A percentile compares a stretch with the other conserved stretches of the same genome.
Conservation (phyloP, 2,888 invertebrate genomes). For the Pseudococcus jackbeardsleyi region DNA sequence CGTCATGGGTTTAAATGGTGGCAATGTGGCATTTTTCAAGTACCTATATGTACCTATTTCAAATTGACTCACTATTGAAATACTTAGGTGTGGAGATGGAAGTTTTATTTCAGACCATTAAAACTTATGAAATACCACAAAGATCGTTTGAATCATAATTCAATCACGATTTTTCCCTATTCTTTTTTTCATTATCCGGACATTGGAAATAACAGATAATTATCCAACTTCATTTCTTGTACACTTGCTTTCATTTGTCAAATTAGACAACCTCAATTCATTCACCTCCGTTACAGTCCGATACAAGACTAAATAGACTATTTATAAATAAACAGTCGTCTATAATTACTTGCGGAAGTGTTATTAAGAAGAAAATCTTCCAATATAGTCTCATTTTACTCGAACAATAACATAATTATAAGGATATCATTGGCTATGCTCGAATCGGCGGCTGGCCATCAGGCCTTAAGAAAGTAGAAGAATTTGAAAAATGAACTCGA, state of each 20-base stretch:
- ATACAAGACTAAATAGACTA: not conserved
- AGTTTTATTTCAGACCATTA: too few species aligned
- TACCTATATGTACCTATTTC: too few species aligned
- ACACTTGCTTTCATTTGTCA: not conserved
- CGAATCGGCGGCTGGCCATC: not conserved
- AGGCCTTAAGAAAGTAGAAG: not conserved
- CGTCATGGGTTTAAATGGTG: too few species aligned
- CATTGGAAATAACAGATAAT: not conserved
- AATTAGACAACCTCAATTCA: slow-evolving; percentile 3
- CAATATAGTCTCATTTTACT: not conserved
- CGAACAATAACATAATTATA: not conserved
- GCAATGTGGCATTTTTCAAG: too few species aligned
- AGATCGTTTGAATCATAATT: too few species aligned
- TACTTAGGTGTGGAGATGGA: too few species aligned
- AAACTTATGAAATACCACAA: too few species aligned
- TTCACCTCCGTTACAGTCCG: not conserved
- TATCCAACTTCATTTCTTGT: not conserved
- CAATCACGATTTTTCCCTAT: too few species aligned
- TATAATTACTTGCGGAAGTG: not conserved
- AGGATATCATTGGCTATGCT: not conserved
- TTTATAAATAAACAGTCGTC: not conserved
- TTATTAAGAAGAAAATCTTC: not conserved
- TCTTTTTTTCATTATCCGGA: not conserved
- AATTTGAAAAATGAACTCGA: too few species aligned
- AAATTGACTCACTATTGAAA: too few species aligned